These are phyloP conservation scores for Allophyes oxyacanthae DNA, from an alignment of 2,888 invertebrate genomes.

Conservation along the genomic window DNA sequence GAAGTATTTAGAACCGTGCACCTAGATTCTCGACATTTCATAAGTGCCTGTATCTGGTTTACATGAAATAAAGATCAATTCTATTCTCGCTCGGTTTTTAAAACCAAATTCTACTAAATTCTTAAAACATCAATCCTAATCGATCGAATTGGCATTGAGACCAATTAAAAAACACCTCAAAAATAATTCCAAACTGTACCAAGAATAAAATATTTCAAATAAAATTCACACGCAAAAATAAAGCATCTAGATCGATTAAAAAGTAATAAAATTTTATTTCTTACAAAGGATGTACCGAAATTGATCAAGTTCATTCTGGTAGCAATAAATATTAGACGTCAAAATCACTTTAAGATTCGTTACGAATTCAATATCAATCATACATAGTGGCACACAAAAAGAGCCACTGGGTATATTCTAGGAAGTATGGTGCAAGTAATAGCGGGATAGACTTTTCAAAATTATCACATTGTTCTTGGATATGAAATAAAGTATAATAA, in stretches of 20 bases:
- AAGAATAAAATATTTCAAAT: slow-evolving; percentile 12
- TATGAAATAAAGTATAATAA: too few species aligned
- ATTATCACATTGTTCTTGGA: too few species aligned
- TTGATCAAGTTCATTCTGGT: slow-evolving; percentile 32
- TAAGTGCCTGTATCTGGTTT: too few species aligned
- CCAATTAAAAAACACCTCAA: slow-evolving; percentile 19
- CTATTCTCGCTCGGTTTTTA: too few species aligned
- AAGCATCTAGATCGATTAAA: slow-evolving; percentile 48
- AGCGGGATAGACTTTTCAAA: slow-evolving; percentile 32
- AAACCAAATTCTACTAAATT: too few species aligned
- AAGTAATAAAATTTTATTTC: slow-evolving; percentile 45
- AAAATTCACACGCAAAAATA: slow-evolving; percentile 45
- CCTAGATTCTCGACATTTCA: too few species aligned
- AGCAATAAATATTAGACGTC: slow-evolving; percentile 76
- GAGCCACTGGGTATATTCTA: slow-evolving; percentile 64
- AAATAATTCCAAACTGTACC: slow-evolving; percentile 20
- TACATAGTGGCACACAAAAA: slow-evolving; percentile 57
- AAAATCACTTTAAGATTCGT: slow-evolving; percentile 80
- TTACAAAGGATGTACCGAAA: slow-evolving; percentile 45
- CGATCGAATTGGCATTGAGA: slow-evolving; percentile 27
- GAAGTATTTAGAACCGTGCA: too few species aligned
- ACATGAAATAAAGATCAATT: too few species aligned
- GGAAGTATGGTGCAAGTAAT: slow-evolving; percentile 42
- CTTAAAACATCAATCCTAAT: slow-evolving; percentile 22
- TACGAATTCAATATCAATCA: slow-evolving; percentile 83